Evolutionary conservation across 2,113 vertebrate genomes (phyloP), one percentile per base, ranked within the genome.

Genomic region (Cebus imitator): DNA sequence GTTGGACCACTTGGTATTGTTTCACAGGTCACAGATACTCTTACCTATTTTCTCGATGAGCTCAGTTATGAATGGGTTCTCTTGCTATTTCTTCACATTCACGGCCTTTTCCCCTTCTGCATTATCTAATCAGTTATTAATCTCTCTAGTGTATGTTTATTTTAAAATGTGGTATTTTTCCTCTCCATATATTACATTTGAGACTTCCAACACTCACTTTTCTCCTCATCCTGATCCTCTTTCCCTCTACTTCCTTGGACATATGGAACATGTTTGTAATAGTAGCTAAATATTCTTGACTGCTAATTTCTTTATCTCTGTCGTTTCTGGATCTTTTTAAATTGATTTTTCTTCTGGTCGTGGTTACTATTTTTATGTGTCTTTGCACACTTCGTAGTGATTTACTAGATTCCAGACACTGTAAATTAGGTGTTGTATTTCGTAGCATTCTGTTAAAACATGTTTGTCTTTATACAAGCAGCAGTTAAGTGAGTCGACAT

Each of bases 21-120:
- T 27, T 45, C 23, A 8, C 21, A 43, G 76, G 32, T 52, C 68
- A 23, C n/a, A 8, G 16, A 40, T 6, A 21, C 6, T 32, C 45
- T 64, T 1, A 13, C 12, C 11, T 52, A 8, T n/a, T n/a, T 27
- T 35, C n/a, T 27, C 37, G 17, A 0, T 37, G 20, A 58, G 20
- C 45, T 87, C 52, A 72, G 1, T 43, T 16, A 2, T 55, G 16
- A 13, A 18, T 8, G 12, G 20, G 16, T 70, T 30, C 9, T 30
- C 7, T 4, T 20, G 32, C 35, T 55, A 0, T 35, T 35, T 40
- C 55, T 70, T 50, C 35, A 13, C 7, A 9, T 21, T 48, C 37
- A 21, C 35, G n/a, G 75, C 48, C 48, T 9, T 20, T 37, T 45
- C 20, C 25, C 8, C 72, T 43, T 30, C 61, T 64, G 12, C 18